These are phyloP conservation scores for Pseudochirops cupreus DNA, from an alignment of 2,797 vertebrate species.

Conservation along the genomic window DNA sequence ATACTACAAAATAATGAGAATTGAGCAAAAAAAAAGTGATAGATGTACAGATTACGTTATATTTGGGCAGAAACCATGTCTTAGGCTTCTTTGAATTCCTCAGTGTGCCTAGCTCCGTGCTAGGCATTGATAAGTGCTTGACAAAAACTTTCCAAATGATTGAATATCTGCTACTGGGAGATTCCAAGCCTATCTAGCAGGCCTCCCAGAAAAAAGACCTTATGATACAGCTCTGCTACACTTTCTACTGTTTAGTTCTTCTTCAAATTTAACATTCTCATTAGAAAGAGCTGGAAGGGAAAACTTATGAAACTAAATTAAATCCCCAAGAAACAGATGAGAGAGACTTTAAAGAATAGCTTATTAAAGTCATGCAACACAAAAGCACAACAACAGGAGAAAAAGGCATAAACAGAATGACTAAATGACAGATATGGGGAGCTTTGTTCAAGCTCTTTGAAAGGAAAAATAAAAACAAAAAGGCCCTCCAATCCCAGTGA, in stretches of 20 bases:
- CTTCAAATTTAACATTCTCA: slow-evolving; percentile 74
- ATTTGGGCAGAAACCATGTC: not conserved
- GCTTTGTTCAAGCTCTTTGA: slow-evolving; percentile 29
- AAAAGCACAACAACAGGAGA: slow-evolving; percentile 62
- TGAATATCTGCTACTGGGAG: slow-evolving; percentile 5
- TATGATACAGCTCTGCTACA: slow-evolving; percentile 57
- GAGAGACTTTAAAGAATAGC: slow-evolving; percentile 55
- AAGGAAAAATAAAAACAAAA: not conserved
- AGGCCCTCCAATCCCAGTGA: slow-evolving; percentile 6
- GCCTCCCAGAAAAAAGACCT: slow-evolving; percentile 54
- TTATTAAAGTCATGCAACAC: slow-evolving; percentile 62
- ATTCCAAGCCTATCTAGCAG: slow-evolving; percentile 54
- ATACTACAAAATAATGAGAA: not conserved
- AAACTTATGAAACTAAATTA: slow-evolving; percentile 67
- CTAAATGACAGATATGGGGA: slow-evolving; percentile 26
- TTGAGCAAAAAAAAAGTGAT: not conserved
- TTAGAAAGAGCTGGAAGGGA: slow-evolving; percentile 73
- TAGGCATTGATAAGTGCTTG: not conserved
- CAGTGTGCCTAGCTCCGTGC: not conserved
- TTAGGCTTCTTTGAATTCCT: not conserved
- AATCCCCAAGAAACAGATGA: slow-evolving; percentile 57
- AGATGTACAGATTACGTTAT: slow-evolving; percentile 16
- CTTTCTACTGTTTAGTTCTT: slow-evolving; percentile 58
- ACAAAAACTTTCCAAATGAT: not conserved
- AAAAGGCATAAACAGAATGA: slow-evolving; percentile 39